A percentile compares a stretch with the other conserved stretches of the same genome.
phyloP scores from a whole-genome alignment of 2,888 invertebrate genomes.

The Luperina testacea region DNA sequence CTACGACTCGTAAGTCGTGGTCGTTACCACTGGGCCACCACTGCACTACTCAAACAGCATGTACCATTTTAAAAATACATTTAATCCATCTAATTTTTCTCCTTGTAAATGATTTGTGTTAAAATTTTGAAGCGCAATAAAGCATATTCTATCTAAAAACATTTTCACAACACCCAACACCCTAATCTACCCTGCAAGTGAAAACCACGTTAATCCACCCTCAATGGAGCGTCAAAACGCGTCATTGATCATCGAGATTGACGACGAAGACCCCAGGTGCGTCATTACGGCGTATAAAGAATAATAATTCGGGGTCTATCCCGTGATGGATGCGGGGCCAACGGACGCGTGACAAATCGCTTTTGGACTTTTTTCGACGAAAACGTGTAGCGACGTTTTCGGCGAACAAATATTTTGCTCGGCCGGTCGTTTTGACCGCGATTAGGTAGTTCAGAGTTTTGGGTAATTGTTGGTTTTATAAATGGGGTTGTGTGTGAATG shows the following conservation, averaged over 20 bases:
- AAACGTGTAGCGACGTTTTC: constrained; percentile 34
- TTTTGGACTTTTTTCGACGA: constrained; percentile 56
- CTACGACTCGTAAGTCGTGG: no score
- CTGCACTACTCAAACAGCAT: neutral
- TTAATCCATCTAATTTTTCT: neutral
- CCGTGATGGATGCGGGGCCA: constrained; percentile 61
- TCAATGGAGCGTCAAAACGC: constrained; percentile 50
- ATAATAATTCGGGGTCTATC: constrained; percentile 62
- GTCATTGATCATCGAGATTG: constrained; percentile 61
- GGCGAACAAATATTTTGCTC: constrained; percentile 45
- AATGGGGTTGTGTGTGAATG: constrained; percentile 17
- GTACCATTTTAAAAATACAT: neutral
- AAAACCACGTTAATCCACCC: constrained; percentile 51
- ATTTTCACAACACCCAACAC: neutral
- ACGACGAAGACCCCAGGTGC: constrained; percentile 58
- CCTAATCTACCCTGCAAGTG: constrained; percentile 14
- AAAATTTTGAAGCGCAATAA: neutral
- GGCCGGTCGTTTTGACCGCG: constrained; percentile 38
- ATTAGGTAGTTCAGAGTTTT: constrained; percentile 40
- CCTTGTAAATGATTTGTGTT: neutral
- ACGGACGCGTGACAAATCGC: constrained; percentile 62
- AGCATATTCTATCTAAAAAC: constrained; percentile 9
- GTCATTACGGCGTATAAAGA: constrained; percentile 61
- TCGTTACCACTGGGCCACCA: no score
- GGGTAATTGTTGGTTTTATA: constrained; percentile 28